phyloP scores from a whole-genome alignment of 2,888 invertebrate genomes.

The Abrostola tripartita region DNA sequence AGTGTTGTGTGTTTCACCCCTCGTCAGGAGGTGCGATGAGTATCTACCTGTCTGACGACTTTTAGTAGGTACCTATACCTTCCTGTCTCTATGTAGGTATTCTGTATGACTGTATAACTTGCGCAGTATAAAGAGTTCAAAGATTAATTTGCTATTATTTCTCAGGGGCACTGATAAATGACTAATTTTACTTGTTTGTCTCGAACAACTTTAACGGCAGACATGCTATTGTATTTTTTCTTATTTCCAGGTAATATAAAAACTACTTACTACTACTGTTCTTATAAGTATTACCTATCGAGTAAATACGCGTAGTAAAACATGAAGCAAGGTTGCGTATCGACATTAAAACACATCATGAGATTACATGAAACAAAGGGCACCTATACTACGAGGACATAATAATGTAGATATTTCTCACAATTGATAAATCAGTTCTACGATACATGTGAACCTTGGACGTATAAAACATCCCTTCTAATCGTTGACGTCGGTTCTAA shows the following conservation, averaged over 20 bases:
- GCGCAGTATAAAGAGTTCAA: not conserved
- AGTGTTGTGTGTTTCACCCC: not conserved
- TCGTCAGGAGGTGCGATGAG: not conserved
- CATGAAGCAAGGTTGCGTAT: not conserved
- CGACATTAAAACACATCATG: not conserved
- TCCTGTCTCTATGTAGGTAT: not conserved
- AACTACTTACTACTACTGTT: no score
- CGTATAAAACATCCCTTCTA: no score
- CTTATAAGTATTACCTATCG: not conserved
- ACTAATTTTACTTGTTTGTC: not conserved
- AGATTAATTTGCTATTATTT: conserved; percentile 2
- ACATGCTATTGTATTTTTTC: no score
- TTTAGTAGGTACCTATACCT: not conserved
- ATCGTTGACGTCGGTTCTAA: no score
- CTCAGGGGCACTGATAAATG: conserved; percentile 1
- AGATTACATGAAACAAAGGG: not conserved
- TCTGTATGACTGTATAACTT: not conserved
- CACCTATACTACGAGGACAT: not conserved
- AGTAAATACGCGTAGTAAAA: not conserved
- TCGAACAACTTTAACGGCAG: not conserved
- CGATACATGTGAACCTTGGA: not conserved
- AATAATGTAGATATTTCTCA: not conserved
- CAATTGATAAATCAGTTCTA: conserved; percentile 1
- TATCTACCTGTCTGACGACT: not conserved
- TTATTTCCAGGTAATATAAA: no score